Conservation (phyloP, 2,797 vertebrate genomes). For the Sciaenops ocellatus region DNA sequence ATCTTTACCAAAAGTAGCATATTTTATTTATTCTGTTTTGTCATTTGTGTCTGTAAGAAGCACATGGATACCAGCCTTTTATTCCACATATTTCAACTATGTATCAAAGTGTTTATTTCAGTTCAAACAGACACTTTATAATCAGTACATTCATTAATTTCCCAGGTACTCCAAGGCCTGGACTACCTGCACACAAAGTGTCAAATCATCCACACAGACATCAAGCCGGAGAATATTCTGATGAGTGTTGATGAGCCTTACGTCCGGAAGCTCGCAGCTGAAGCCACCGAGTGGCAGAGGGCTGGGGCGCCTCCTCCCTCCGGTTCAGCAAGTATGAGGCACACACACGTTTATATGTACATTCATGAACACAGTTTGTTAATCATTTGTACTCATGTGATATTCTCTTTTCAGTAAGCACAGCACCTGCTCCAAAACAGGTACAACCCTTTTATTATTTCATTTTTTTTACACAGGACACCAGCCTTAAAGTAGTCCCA, state of each 20-base stretch:
- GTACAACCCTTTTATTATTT: slow-evolving; percentile 80
- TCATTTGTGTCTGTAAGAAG: not conserved
- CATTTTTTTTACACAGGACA: not conserved
- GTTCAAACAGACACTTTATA: not conserved
- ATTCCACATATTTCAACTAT: not conserved
- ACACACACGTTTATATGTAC: not conserved
- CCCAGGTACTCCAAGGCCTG: slow-evolving; percentile 95
- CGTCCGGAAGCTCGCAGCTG: slow-evolving; percentile 93
- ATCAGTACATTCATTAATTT: not conserved
- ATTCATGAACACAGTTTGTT: slow-evolving; percentile 17
- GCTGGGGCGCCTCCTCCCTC: slow-evolving; percentile 96
- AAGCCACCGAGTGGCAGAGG: slow-evolving; percentile 97
- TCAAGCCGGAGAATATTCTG: slow-evolving; percentile 98
- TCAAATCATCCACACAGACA: slow-evolving; percentile 98
- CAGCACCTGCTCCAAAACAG: slow-evolving; percentile 96
- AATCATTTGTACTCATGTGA: slow-evolving; percentile 25
- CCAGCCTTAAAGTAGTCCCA: not conserved
- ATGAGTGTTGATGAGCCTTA: slow-evolving; percentile 95
- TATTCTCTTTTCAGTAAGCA: slow-evolving; percentile 93
- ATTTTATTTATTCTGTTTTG: not conserved
- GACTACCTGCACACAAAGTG: slow-evolving; percentile 98
- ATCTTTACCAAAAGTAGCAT: not conserved
- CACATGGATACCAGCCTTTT: not conserved
- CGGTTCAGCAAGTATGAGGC: slow-evolving; percentile 93
- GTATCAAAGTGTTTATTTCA: not conserved